Evolutionary conservation across 1,140 invertebrate genomes (phyloP).

Genomic region (Calycopis cecrops): DNA sequence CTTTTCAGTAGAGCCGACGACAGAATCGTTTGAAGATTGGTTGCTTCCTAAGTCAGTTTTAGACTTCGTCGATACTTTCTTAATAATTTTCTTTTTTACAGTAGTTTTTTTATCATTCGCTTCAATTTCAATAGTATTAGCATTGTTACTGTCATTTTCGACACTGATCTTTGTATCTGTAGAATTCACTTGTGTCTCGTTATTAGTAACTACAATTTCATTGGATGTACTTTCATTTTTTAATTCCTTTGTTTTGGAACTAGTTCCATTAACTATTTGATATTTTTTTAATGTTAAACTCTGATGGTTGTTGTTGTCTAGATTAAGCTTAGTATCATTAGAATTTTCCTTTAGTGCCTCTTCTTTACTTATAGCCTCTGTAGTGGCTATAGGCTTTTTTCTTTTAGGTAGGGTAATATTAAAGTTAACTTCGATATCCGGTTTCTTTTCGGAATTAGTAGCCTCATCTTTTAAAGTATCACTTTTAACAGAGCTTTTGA

Average conservation of each 20-base stretch:
- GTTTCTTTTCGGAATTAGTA: slow-evolving; percentile 38
- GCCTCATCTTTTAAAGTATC: slow-evolving; percentile 28
- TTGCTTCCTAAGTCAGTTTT: slow-evolving; percentile 49
- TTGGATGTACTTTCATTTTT: slow-evolving; percentile 26
- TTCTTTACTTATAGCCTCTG: slow-evolving; percentile 22
- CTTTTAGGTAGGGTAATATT: slow-evolving; percentile 69
- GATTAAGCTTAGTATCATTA: slow-evolving; percentile 38
- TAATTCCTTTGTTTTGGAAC: slow-evolving; percentile 28
- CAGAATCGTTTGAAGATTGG: slow-evolving; percentile 35
- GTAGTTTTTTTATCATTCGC: slow-evolving; percentile 52
- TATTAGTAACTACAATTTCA: slow-evolving; percentile 26
- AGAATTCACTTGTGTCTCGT: slow-evolving; percentile 21
- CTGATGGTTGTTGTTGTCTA: slow-evolving; percentile 33
- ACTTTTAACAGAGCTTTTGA: slow-evolving; percentile 22
- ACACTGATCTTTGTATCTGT: slow-evolving; percentile 22
- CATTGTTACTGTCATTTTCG: slow-evolving; percentile 30
- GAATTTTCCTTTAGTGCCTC: slow-evolving; percentile 31
- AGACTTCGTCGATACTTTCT: slow-evolving; percentile 62
- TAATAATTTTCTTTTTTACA: slow-evolving; percentile 73
- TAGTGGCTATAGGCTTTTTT: slow-evolving; percentile 26
- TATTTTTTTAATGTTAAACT: slow-evolving; percentile 66
- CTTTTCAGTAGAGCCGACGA: slow-evolving; percentile 36
- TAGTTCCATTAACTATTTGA: slow-evolving; percentile 43
- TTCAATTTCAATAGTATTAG: slow-evolving; percentile 46
- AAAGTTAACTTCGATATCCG: slow-evolving; percentile 69